Evolutionary conservation across 1,140 invertebrate species (phyloP).

Genomic region (Drosophila parabipectinata): DNA sequence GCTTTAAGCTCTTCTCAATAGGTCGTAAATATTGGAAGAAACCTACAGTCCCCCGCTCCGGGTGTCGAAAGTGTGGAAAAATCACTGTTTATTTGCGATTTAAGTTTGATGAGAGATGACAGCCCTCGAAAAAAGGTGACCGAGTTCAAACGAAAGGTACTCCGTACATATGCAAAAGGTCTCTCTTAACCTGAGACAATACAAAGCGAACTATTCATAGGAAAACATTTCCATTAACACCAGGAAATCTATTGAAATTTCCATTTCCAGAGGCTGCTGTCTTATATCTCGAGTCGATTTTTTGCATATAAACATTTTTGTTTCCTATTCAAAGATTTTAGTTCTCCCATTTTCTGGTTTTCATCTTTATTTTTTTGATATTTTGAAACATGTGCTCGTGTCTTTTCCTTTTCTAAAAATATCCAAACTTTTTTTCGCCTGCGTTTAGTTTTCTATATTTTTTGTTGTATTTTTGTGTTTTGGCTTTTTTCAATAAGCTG

Average conservation of each 20-base stretch:
- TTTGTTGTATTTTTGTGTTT: conserved; percentile 19
- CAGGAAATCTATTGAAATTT: background rate
- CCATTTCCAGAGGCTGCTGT: conserved; percentile 13
- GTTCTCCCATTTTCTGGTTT: conserved; percentile 34
- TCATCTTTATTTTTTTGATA: conserved; percentile 54
- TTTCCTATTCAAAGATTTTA: conserved; percentile 45
- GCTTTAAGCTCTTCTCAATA: conserved; percentile 51
- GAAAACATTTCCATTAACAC: background rate
- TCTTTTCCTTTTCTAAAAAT: conserved; percentile 67
- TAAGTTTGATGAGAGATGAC: conserved; percentile 42
- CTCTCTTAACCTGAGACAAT: background rate
- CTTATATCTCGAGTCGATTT: conserved; percentile 11
- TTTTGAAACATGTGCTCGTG: conserved; percentile 75
- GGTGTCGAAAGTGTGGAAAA: conserved; percentile 38
- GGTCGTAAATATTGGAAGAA: conserved; percentile 54
- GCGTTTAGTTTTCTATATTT: conserved; percentile 11
- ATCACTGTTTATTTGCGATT: conserved; percentile 23
- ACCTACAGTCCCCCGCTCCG: conserved; percentile 6
- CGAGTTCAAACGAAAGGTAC: conserved; percentile 39
- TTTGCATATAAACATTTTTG: conserved; percentile 50
- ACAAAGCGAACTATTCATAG: background rate
- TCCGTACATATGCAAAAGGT: background rate
- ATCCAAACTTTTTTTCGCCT: conserved; percentile 42
- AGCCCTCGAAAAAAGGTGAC: conserved; percentile 30
- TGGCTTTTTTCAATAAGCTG: conserved; percentile 42